A percentile compares a stretch with the other conserved stretches of the same genome.
Evolutionary conservation across 2,797 vertebrate genomes (phyloP).

Genomic region (Premnoplex brunnescens): DNA sequence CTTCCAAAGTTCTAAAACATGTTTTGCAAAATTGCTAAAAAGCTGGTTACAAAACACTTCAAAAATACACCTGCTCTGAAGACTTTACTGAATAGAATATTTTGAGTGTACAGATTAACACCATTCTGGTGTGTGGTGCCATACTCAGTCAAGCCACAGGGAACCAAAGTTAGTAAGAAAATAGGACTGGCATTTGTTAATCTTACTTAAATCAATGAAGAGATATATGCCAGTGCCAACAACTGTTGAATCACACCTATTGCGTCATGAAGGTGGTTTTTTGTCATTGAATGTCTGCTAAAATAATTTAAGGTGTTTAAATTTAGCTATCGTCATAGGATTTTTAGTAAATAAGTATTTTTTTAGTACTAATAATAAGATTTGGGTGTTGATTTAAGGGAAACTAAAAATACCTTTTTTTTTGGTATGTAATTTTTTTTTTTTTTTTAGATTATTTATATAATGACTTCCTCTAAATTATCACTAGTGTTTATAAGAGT

Average conservation of each 20-base stretch:
- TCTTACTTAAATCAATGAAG: background rate
- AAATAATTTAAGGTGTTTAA: background rate
- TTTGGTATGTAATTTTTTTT: background rate
- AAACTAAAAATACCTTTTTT: background rate
- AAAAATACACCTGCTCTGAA: background rate
- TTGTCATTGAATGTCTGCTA: background rate
- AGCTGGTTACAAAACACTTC: background rate
- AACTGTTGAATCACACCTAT: background rate
- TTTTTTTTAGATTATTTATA: background rate
- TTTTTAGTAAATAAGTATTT: background rate
- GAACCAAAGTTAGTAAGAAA: background rate
- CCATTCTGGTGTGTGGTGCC: rapidly evolving
- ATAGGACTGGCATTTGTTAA: background rate
- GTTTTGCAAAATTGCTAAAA: background rate
- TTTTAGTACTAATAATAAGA: background rate
- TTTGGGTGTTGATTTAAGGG: background rate
- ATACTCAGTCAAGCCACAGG: background rate
- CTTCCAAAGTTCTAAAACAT: background rate
- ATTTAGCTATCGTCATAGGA: background rate
- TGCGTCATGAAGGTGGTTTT: background rate
- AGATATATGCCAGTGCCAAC: background rate
- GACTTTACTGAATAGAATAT: background rate
- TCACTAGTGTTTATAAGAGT: background rate
- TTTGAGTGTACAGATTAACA: background rate
- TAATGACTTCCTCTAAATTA: background rate